phyloP scores from a whole-genome alignment of 2,797 vertebrate genomes.

The Euphonia xanthogaster region DNA sequence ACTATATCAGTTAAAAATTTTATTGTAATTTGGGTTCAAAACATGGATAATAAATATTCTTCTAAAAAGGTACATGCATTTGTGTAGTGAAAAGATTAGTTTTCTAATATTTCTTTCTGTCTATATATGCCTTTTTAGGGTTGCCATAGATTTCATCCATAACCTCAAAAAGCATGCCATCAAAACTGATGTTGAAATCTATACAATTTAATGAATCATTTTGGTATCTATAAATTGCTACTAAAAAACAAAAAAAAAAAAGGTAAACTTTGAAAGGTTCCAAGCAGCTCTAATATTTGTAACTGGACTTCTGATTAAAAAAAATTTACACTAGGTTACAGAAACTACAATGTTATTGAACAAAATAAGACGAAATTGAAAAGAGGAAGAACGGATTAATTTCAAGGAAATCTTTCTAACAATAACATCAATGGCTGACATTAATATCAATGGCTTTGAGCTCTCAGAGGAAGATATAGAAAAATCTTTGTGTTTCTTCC shows the following conservation, averaged over 20 bases:
- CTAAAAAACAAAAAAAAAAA: neutral
- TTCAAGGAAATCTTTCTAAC: neutral
- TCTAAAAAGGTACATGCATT: fast-evolving
- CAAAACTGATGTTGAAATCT: neutral
- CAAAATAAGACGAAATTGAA: neutral
- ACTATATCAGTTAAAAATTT: neutral
- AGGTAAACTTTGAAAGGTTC: neutral
- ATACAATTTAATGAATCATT: neutral
- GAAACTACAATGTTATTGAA: neutral
- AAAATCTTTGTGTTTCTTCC: neutral
- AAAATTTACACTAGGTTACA: neutral
- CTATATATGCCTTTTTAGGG: neutral
- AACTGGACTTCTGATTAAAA: neutral
- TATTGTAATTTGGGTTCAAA: neutral
- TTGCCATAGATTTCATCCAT: neutral
- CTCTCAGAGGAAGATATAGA: neutral
- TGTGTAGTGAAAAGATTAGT: neutral
- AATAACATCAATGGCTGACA: neutral
- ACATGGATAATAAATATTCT: neutral
- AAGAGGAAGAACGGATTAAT: neutral
- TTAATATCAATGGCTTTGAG: neutral
- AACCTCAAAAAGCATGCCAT: neutral
- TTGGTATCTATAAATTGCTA: neutral
- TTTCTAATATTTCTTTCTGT: neutral
- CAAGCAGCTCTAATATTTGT: neutral